Conservation (phyloP, 1,140 invertebrate species). For the Drosophila nannoptera region DNA sequence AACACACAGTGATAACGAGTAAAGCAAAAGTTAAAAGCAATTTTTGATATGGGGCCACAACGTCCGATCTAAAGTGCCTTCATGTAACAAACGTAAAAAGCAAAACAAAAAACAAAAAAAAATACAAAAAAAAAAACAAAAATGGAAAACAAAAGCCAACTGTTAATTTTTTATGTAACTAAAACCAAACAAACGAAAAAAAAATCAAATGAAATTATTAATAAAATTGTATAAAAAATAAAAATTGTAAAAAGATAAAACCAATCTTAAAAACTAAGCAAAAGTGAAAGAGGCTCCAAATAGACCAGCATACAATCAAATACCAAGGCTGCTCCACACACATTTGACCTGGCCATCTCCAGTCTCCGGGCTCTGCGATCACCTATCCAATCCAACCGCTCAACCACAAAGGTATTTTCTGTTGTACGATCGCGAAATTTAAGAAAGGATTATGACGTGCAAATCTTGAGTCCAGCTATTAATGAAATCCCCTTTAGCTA, state of each 20-base stretch:
- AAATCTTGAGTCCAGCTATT: conserved; percentile 56
- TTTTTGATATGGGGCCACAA: conserved; percentile 84
- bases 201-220: conserved; percentile 76
- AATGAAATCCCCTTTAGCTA: conserved; percentile 33
- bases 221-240: conserved; percentile 80
- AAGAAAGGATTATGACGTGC: conserved; percentile 12
- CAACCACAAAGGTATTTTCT: conserved; percentile 58
- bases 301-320: conserved; percentile 81
- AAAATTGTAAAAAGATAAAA: conserved; percentile 71
- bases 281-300: conserved; percentile 85
- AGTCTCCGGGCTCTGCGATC: conserved; percentile 69
- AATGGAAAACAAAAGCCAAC: conserved; percentile 76
- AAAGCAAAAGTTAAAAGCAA: conserved; percentile 72
- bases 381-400: not conserved
- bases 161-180: conserved; percentile 91
- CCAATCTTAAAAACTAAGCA: conserved; percentile 65
- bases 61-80: conserved; percentile 94
- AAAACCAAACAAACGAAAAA: conserved; percentile 78
- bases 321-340: conserved; percentile 57
- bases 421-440: conserved; percentile 12
- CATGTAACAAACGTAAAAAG: conserved; percentile 85
- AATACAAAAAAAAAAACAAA: conserved; percentile 34
- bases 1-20: conserved; percentile 74
- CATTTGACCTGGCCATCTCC: conserved; percentile 81
- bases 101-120: conserved; percentile 42